Conservation (phyloP, 2,113 vertebrate species). For the Raja brachyura region DNA sequence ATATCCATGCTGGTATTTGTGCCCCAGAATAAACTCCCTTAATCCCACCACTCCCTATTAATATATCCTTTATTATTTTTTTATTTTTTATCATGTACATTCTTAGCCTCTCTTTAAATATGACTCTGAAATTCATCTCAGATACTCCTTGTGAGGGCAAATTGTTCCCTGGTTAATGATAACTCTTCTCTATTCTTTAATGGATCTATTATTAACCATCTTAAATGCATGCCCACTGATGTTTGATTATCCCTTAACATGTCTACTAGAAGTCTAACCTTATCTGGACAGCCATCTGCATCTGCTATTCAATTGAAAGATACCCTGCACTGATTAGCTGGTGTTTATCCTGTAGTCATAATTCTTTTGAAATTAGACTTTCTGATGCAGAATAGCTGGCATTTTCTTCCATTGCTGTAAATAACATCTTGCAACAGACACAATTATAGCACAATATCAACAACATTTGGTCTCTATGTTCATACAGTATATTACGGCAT, state of each 20-base stretch:
- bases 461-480: constrained; percentile 20
- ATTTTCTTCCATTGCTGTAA: neutral
- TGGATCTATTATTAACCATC: neutral
- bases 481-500: neutral
- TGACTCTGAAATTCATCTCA: neutral
- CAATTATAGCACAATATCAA: neutral
- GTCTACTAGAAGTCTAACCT: neutral
- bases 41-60: too few species aligned
- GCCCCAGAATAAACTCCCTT: too few species aligned
- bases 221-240: too few species aligned
- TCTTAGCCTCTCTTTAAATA: too few species aligned
- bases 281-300: neutral
- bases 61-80: too few species aligned
- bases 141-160: neutral
- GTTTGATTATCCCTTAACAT: neutral
- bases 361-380: neutral
- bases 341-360: neutral
- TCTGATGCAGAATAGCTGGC: neutral
- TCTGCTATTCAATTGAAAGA: neutral
- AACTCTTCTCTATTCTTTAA: neutral
- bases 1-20: too few species aligned
- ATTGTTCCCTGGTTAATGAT: neutral
- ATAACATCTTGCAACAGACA: neutral
- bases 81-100: too few species aligned
- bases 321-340: neutral